Percentiles rank a stretch among this genome's conserved stretches.
phyloP scores from a whole-genome alignment of 2,797 vertebrate genomes.

The Brachyalestes nurse region DNA sequence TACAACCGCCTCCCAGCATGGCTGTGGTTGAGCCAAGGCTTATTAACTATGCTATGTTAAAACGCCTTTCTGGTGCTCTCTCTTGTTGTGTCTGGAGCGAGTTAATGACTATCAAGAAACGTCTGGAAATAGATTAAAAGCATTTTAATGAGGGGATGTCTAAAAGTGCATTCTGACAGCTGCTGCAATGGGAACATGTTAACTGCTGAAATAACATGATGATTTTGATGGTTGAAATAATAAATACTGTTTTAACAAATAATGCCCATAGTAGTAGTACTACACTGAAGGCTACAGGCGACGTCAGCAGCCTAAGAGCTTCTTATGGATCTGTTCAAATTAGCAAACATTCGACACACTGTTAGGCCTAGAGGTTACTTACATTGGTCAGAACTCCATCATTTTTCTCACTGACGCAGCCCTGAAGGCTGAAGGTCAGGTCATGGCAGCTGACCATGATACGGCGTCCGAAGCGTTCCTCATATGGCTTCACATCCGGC shows the following conservation, averaged over 20 bases:
- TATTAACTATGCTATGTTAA: background rate
- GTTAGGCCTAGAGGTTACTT: conserved; percentile 46
- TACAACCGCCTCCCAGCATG: conserved; percentile 44
- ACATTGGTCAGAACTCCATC: conserved; percentile 90
- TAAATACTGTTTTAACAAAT: background rate
- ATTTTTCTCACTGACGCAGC: conserved; percentile 84
- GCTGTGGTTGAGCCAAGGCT: conserved; percentile 43
- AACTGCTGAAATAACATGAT: background rate
- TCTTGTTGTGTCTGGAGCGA: background rate
- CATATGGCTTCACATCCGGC: conserved; percentile 93
- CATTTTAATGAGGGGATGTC: background rate
- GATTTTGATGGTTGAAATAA: background rate
- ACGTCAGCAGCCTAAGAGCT: background rate
- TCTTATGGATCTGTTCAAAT: background rate
- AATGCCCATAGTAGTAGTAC: background rate
- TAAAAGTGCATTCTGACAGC: background rate
- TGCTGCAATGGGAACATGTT: background rate
- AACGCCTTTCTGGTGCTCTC: conserved; percentile 1
- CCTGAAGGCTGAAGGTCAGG: conserved; percentile 90
- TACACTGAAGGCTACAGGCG: no score
- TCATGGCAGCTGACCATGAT: conserved; percentile 92
- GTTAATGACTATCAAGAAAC: background rate
- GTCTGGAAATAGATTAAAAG: background rate
- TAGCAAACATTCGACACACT: background rate
- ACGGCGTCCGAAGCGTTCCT: conserved; percentile 90